phyloP scores from a whole-genome alignment of 1,140 invertebrate genomes.

The Dufourea novaeangliae region DNA sequence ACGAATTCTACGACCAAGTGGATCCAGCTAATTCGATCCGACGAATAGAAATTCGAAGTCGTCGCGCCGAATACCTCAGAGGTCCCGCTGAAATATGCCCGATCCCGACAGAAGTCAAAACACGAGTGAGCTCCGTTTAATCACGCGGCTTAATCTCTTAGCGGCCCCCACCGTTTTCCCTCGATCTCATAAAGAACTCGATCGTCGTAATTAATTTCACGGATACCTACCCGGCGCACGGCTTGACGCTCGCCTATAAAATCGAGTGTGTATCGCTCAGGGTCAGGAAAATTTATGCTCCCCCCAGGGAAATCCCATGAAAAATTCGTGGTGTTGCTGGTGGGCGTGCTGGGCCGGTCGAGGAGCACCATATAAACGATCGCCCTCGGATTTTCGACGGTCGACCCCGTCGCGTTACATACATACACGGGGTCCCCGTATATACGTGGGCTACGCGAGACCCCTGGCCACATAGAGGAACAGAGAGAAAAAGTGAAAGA shows the following conservation, averaged over 20 bases:
- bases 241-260: neutral
- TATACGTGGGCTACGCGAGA: neutral
- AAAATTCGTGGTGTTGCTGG: slow-evolving; percentile 39
- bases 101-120: slow-evolving; percentile 8
- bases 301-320: slow-evolving; percentile 41
- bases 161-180: neutral
- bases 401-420: slow-evolving; percentile 26
- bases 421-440: neutral
- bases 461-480: neutral
- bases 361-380: neutral
- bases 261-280: slow-evolving; percentile 7
- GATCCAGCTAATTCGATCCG: neutral
- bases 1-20: neutral
- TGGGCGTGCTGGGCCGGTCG: slow-evolving; percentile 11
- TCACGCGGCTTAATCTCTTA: slow-evolving; percentile 28
- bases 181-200: slow-evolving; percentile 2
- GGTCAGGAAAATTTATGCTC: slow-evolving; percentile 38
- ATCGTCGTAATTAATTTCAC: slow-evolving; percentile 53
- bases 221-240: neutral
- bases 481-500: slow-evolving; percentile 18
- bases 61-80: neutral
- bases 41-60: neutral
- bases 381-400: slow-evolving; percentile 42
- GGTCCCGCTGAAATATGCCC: neutral
- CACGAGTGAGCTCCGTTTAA: slow-evolving; percentile 16